phyloP scores from a whole-genome alignment of 1,140 invertebrate species.

The Aricia agestis region DNA sequence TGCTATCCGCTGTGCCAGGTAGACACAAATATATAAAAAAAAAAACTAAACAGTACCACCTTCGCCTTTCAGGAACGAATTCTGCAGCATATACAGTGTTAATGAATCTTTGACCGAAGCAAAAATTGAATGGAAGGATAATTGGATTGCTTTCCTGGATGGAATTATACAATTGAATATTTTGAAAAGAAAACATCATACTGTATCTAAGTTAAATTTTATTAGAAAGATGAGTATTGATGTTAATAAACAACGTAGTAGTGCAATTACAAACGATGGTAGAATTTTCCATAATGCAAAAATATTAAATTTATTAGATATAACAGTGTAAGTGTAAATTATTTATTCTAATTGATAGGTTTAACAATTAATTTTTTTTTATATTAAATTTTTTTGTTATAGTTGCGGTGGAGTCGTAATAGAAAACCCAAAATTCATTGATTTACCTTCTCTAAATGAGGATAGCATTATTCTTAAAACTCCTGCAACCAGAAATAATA shows the following conservation, averaged over 20 bases:
- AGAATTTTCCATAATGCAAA: constrained; percentile 14
- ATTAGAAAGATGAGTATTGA: constrained; percentile 38
- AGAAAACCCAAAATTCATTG: not conserved
- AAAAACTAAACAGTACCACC: not conserved
- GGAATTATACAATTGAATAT: constrained; percentile 40
- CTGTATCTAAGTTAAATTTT: constrained; percentile 28
- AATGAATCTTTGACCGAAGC: constrained; percentile 34
- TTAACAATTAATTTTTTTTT: not conserved
- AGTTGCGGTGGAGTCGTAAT: not conserved
- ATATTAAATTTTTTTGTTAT: not conserved
- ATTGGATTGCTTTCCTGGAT: constrained; percentile 45
- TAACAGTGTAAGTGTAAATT: not conserved
- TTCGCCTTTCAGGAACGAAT: constrained; percentile 34
- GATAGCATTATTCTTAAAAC: not conserved
- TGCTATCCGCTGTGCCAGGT: too few species aligned
- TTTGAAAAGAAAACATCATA: constrained; percentile 28
- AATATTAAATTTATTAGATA: not conserved
- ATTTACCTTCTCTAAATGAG: not conserved
- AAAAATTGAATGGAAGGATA: constrained; percentile 35
- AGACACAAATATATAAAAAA: too few species aligned
- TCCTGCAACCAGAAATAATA: not conserved
- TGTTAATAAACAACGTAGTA: constrained; percentile 23
- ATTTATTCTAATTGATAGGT: too few species aligned
- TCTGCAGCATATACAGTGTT: constrained; percentile 34
- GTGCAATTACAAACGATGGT: constrained; percentile 9